phyloP scores from a whole-genome alignment of 2,113 vertebrate genomes.

The Riparia riparia region DNA sequence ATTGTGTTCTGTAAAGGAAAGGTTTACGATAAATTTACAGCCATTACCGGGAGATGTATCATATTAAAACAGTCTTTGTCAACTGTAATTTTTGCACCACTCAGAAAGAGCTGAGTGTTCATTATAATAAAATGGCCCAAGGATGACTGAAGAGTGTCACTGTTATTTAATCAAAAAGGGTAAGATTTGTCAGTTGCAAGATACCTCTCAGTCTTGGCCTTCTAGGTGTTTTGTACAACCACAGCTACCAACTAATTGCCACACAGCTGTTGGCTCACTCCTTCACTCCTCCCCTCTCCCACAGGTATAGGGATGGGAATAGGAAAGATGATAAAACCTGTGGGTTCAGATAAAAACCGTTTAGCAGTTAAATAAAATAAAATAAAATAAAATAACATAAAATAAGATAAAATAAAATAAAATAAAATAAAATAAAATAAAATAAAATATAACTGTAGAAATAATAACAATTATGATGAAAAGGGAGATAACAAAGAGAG shows the following conservation, averaged over 20 bases:
- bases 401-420: too few relatives aligned
- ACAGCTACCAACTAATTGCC: background rate
- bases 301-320: background rate
- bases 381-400: background rate
- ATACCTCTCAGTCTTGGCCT: background rate
- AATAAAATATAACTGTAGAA: background rate
- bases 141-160: background rate
- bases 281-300: background rate
- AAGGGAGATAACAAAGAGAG: background rate
- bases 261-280: fast-evolving
- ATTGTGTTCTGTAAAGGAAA: background rate
- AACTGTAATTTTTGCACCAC: background rate
- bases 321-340: background rate
- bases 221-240: background rate
- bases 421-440: background rate
- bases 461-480: background rate
- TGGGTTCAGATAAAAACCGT: background rate
- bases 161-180: background rate
- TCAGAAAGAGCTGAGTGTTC: background rate
- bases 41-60: background rate
- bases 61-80: background rate
- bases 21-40: background rate
- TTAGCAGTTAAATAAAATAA: background rate
- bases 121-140: background rate
- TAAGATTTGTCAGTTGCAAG: background rate